Evolutionary conservation across 2,888 invertebrate genomes (phyloP), one percentile per base, ranked within the genome.

Genomic region (Euplexia lucipara): DNA sequence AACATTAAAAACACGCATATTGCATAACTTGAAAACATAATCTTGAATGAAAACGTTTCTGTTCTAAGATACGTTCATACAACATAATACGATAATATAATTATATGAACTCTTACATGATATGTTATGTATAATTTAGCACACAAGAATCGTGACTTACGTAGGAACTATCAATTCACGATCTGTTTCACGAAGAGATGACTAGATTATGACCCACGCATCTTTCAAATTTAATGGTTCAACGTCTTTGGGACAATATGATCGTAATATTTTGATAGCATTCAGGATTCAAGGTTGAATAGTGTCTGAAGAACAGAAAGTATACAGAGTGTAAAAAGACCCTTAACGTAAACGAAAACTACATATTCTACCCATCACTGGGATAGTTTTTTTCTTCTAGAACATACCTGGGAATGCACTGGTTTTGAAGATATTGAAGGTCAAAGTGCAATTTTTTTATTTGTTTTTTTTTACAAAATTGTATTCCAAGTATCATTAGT

Each of bases 221-320:
- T 65, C 61, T 66, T 75, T 52, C 42, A 70, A 79, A n/a, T n/a
- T n/a, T n/a, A n/a, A 76, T 69, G 54, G 78, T 82, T 73, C 68
- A 70, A 57, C 30, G 52, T 57, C 47, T 63, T 18, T 14, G 2
- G 59, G 72, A 68, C 70, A 64, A 18, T n/a, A 42, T 35, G 72
- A 69, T 82, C 30, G n/a, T 35, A 16, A 6, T 39, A 2, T 35
- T n/a, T 14, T 53, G 76, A 81, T 79, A 75, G 32, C 45, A 26
- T 37, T 30, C 16, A 26, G 32, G 41, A 47, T 44, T 70, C 82
- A 82, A 79, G 83, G 83, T 47, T 63, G 57, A 3, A 49, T 44
- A 8, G 16, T 67, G 57, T 53, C 44, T 57, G 42, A 56, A 48
- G 61, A 73, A 49, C 53, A 32, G 41, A 52, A 64, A 57, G 41